These are phyloP conservation scores for Melanogrammus aeglefinus DNA, from an alignment of 2,797 vertebrate species.

Conservation along the genomic window DNA sequence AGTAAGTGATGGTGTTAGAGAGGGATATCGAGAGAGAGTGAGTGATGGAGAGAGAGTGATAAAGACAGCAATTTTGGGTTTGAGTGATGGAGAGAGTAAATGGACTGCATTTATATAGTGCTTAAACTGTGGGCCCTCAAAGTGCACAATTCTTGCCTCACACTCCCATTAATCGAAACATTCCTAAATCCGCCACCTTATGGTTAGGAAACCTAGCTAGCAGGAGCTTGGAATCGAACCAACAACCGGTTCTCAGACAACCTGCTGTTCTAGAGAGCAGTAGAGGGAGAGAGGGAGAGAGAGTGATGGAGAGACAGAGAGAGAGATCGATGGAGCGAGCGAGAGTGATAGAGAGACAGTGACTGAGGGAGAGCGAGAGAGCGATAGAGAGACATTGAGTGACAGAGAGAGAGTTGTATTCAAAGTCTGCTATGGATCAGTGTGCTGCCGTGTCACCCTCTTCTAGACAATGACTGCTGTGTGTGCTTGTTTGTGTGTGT, in stretches of 20 bases:
- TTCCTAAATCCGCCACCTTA: not conserved
- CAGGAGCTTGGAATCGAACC: not conserved
- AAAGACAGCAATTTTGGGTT: not conserved
- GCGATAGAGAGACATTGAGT: not conserved
- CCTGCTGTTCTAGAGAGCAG: not conserved
- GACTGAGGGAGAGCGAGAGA: not conserved
- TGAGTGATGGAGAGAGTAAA: not conserved
- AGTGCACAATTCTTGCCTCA: not conserved
- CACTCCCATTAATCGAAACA: not conserved
- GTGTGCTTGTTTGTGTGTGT: not conserved
- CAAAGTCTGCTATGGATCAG: not conserved
- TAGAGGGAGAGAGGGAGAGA: not conserved
- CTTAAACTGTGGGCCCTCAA: not conserved
- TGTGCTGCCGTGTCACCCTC: conserved; percentile 5
- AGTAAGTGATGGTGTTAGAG: not conserved
- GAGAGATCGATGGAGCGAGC: not conserved
- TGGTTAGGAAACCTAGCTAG: not conserved
- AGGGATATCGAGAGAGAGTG: not conserved
- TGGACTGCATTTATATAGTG: not conserved
- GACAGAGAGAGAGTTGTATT: not conserved
- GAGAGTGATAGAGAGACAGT: not conserved
- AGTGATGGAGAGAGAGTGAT: not conserved
- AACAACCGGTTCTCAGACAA: not conserved
- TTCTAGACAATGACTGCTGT: conserved; percentile 5
- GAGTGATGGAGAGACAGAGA: not conserved